phyloP scores from a whole-genome alignment of 2,888 invertebrate species.

The Limnephilus marmoratus region DNA sequence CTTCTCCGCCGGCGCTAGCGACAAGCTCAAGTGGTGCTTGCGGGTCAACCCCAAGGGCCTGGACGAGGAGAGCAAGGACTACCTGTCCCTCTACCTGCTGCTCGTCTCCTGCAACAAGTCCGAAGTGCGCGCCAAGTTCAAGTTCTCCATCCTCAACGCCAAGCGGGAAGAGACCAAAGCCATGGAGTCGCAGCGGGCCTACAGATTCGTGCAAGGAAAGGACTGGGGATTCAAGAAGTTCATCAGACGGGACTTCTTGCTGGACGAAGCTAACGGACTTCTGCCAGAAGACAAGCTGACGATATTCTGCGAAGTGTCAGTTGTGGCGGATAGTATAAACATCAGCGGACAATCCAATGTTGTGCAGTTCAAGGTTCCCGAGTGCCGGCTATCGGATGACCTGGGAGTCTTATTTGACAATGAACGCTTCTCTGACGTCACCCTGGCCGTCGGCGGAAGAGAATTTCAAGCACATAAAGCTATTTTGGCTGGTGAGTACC shows the following conservation, averaged over 20 bases:
- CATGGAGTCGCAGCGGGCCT: slow-evolving; percentile 98
- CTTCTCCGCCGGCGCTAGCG: slow-evolving; percentile 99
- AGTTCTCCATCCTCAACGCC: slow-evolving; percentile 99
- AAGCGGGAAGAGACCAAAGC: slow-evolving; percentile 99
- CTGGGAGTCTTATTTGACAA: slow-evolving; percentile 96
- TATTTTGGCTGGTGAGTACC: slow-evolving; percentile 88
- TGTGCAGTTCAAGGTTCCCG: slow-evolving; percentile 97
- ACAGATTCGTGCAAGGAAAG: slow-evolving; percentile 99
- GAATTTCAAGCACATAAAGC: slow-evolving; percentile 98
- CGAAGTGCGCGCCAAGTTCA: slow-evolving; percentile 99
- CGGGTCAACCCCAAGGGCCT: slow-evolving; percentile 99
- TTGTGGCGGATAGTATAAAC: slow-evolving; percentile 99
- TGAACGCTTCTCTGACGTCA: slow-evolving; percentile 98
- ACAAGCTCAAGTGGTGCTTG: slow-evolving; percentile 99
- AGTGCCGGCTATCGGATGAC: slow-evolving; percentile 96
- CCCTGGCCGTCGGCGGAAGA: slow-evolving; percentile 92
- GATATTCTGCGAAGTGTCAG: slow-evolving; percentile 98
- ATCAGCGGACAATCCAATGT: slow-evolving; percentile 99
- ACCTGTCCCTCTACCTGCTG: slow-evolving; percentile 98
- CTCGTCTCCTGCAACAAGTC: slow-evolving; percentile 99
- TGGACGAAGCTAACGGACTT: slow-evolving; percentile 99
- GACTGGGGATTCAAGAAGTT: slow-evolving; percentile 99
- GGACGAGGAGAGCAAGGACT: slow-evolving; percentile 99
- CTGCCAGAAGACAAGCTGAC: slow-evolving; percentile 99
- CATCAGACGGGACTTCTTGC: slow-evolving; percentile 97